phyloP scores from a whole-genome alignment of 2,113 vertebrate species.

The Oryzias javanicus region DNA sequence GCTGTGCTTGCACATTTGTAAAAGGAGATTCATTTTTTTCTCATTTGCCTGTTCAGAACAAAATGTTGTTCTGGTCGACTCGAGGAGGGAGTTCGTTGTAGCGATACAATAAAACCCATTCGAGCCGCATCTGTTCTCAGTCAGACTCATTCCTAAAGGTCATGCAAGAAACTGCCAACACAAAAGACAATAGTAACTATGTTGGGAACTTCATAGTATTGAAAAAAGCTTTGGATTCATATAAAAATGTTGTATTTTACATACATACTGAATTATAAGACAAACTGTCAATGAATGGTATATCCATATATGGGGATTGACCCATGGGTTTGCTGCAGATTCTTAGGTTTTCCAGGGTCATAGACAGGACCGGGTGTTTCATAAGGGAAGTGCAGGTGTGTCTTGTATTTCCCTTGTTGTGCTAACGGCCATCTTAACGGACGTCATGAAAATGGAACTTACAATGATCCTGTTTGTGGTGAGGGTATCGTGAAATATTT shows the following conservation, averaged over 20 bases:
- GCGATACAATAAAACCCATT: constrained; percentile 58
- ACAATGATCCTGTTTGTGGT: no score
- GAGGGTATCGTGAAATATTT: no score
- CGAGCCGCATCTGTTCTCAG: constrained; percentile 60
- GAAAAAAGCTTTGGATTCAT: constrained; percentile 41
- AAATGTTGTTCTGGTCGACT: constrained; percentile 40
- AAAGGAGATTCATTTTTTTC: constrained; percentile 67
- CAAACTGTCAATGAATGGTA: no score
- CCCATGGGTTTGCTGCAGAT: no score
- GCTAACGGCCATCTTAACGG: no score
- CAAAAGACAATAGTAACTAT: constrained; percentile 73
- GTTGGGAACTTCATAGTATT: constrained; percentile 57
- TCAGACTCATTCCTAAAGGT: constrained; percentile 67
- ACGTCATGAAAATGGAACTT: no score
- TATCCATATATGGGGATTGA: no score
- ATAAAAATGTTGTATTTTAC: not conserved
- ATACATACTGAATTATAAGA: no score
- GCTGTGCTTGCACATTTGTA: constrained; percentile 43
- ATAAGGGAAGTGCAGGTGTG: no score
- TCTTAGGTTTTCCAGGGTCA: no score
- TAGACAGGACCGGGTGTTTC: no score
- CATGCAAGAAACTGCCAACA: constrained; percentile 67
- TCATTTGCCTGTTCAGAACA: constrained; percentile 64
- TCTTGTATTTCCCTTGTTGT: no score
- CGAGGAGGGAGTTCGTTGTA: constrained; percentile 51